These are phyloP conservation scores for Eristalinus sepulchralis DNA, from an alignment of 2,888 invertebrate species.

Conservation along the genomic window DNA sequence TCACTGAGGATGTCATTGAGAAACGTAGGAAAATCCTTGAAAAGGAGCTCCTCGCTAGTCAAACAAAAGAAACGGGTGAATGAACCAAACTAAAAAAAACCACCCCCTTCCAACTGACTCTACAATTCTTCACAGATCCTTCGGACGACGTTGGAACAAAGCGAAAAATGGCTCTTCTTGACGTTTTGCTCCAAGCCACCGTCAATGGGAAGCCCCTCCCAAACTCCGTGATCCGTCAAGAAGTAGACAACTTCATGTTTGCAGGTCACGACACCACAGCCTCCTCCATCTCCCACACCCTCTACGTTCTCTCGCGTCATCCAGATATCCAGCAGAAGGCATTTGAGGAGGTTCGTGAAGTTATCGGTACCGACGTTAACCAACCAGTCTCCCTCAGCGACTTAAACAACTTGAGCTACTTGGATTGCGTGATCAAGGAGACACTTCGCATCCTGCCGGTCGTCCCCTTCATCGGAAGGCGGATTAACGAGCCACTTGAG, in stretches of 20 bases:
- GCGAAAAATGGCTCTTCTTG: slow-evolving; percentile 85
- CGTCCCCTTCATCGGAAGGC: slow-evolving; percentile 84
- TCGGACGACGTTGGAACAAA: slow-evolving; percentile 81
- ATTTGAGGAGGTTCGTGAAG: slow-evolving; percentile 75
- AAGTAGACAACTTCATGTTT: slow-evolving; percentile 86
- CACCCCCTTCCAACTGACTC: too few species aligned
- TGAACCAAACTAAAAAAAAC: neutral
- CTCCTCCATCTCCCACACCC: slow-evolving; percentile 76
- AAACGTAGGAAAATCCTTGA: slow-evolving; percentile 74
- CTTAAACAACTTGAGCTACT: slow-evolving; percentile 77
- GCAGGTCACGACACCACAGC: slow-evolving; percentile 81
- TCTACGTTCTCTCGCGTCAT: slow-evolving; percentile 77
- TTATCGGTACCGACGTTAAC: slow-evolving; percentile 74
- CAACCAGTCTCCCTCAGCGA: slow-evolving; percentile 73
- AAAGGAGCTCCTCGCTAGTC: slow-evolving; percentile 32
- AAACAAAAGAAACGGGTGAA: neutral
- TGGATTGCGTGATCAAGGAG: slow-evolving; percentile 87
- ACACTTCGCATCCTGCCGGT: slow-evolving; percentile 85
- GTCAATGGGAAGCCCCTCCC: slow-evolving; percentile 83
- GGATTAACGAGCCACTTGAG: slow-evolving; percentile 81
- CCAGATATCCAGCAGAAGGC: slow-evolving; percentile 74
- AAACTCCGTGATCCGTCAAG: slow-evolving; percentile 84
- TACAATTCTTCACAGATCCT: neutral
- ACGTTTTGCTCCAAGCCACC: slow-evolving; percentile 84
- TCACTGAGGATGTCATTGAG: slow-evolving; percentile 75